Conservation (phyloP, 2,113 vertebrate genomes). For the Triplophysa siluroides region DNA sequence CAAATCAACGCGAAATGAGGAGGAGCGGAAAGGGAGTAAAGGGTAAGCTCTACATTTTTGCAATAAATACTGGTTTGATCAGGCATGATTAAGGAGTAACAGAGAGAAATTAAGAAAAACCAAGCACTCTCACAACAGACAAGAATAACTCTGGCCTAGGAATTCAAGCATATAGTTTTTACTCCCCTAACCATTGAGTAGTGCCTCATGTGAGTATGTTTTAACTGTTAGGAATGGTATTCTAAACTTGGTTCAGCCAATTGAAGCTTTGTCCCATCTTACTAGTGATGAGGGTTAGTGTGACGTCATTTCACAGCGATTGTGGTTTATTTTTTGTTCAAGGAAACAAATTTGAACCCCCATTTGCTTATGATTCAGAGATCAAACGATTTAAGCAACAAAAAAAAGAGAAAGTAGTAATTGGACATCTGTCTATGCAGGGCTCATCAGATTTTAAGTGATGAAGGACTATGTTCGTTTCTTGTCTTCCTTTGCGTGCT, state of each 20-base stretch:
- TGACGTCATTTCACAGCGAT: constrained; percentile 48
- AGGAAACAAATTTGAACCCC: constrained; percentile 45
- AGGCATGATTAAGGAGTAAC: constrained; percentile 46
- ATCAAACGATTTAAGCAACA: constrained; percentile 39
- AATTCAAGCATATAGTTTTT: constrained; percentile 40
- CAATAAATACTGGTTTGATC: constrained; percentile 62
- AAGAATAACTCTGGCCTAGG: constrained; percentile 35
- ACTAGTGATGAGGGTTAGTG: constrained; percentile 51
- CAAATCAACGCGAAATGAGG: constrained; percentile 48
- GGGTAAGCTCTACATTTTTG: constrained; percentile 55
- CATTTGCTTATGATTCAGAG: constrained; percentile 55
- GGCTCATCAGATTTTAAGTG: constrained; percentile 52
- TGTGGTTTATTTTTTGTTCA: constrained; percentile 23
- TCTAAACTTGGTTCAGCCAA: constrained; percentile 49
- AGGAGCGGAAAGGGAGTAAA: constrained; percentile 43
- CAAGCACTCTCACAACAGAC: constrained; percentile 53
- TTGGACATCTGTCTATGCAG: constrained; percentile 58
- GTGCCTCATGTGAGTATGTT: constrained; percentile 47
- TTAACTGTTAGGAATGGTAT: constrained; percentile 50
- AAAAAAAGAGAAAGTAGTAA: constrained; percentile 43
- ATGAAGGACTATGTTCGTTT: constrained; percentile 55
- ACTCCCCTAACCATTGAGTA: constrained; percentile 43
- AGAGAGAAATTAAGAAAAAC: constrained; percentile 51
- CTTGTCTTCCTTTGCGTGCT: constrained; percentile 40
- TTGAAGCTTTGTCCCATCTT: constrained; percentile 40